Evolutionary conservation across 1,140 invertebrate genomes (phyloP).

Genomic region (Camponotus pennsylvanicus): DNA sequence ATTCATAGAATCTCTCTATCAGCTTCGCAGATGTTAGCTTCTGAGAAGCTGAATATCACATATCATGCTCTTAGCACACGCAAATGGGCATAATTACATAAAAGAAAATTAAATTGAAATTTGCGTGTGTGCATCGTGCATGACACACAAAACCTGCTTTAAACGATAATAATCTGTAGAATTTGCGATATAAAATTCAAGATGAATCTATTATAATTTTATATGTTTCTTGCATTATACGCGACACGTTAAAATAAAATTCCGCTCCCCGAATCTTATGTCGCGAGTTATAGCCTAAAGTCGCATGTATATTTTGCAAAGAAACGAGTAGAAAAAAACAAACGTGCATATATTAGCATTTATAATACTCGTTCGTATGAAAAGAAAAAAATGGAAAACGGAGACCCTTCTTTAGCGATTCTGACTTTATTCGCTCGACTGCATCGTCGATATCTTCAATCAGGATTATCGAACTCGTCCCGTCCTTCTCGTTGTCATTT

Average conservation of each 20-base stretch:
- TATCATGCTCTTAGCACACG: neutral
- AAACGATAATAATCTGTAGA: too few species aligned
- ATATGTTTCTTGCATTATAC: too few species aligned
- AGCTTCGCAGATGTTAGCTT: neutral
- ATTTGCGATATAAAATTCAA: too few species aligned
- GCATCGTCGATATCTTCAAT: neutral
- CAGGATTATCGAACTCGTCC: neutral
- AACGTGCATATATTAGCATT: neutral
- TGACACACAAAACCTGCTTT: too few species aligned
- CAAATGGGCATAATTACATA: neutral
- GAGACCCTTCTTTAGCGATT: neutral
- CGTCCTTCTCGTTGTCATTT: constrained; percentile 37
- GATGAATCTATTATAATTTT: too few species aligned
- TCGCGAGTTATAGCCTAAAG: too few species aligned
- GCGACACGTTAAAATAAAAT: too few species aligned
- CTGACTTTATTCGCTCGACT: neutral
- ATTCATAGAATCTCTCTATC: neutral
- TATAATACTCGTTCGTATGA: neutral
- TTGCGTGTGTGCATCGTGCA: too few species aligned
- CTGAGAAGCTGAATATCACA: neutral
- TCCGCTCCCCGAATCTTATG: too few species aligned
- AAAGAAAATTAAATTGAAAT: too few species aligned
- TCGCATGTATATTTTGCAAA: too few species aligned
- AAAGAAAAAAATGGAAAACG: neutral
- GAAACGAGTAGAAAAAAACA: too few species aligned